Conservation (phyloP, 2,888 invertebrate genomes). For the Nyleta sp. region DNA sequence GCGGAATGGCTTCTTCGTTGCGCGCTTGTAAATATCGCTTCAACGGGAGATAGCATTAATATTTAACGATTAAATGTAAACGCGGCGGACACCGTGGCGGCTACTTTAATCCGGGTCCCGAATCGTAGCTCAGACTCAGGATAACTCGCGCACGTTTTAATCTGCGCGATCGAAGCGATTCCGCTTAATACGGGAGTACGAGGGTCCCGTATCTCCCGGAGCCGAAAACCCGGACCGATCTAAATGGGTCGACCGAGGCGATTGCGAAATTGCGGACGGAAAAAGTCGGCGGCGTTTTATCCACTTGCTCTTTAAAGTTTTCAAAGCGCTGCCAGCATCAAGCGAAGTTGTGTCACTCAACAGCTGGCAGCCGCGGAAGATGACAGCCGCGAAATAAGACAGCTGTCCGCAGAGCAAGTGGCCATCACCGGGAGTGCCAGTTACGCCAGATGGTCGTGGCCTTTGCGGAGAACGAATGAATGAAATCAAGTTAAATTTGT, state of each 20-base stretch:
- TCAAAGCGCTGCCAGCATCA: constrained; percentile 40
- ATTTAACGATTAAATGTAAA: constrained; percentile 59
- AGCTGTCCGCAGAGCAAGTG: constrained; percentile 62
- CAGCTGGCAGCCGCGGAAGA: constrained; percentile 62
- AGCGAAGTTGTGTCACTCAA: constrained; percentile 61
- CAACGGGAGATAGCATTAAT: constrained; percentile 39
- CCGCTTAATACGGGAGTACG: constrained; percentile 45
- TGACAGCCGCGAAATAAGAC: constrained; percentile 65
- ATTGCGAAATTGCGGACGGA: constrained; percentile 53
- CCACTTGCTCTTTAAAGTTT: constrained; percentile 28
- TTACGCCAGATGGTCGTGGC: constrained; percentile 52
- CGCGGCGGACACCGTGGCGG: constrained; percentile 13
- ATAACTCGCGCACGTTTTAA: constrained; percentile 48
- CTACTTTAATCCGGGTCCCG: constrained; percentile 51
- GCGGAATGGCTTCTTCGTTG: neutral
- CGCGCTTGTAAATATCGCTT: constrained; percentile 16
- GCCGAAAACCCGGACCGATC: constrained; percentile 18
- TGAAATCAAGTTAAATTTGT: constrained; percentile 64
- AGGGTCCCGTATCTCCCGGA: constrained; percentile 15
- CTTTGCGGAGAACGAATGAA: constrained; percentile 55
- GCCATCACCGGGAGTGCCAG: constrained; percentile 57
- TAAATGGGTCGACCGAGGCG: constrained; percentile 26
- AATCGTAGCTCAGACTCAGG: constrained; percentile 62
- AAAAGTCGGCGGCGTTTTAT: constrained; percentile 44
- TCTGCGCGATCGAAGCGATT: constrained; percentile 49